phyloP scores from a whole-genome alignment of 2,888 invertebrate species.

The Diploptera punctata region DNA sequence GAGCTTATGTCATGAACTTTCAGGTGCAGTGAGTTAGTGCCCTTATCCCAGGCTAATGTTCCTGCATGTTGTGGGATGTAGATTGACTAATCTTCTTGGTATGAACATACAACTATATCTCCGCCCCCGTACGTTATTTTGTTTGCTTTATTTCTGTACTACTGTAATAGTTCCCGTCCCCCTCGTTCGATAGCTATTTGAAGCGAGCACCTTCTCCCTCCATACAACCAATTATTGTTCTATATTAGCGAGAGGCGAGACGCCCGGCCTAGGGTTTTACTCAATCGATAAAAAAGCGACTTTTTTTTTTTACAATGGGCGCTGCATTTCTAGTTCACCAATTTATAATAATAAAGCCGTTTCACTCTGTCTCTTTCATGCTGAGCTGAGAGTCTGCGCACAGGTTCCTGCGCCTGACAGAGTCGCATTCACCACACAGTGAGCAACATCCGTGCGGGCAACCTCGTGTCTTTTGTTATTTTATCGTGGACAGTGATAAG shows the following conservation, averaged over 20 bases:
- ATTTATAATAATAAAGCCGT: slow-evolving; percentile 21
- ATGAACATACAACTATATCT: slow-evolving; percentile 11
- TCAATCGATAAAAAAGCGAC: slow-evolving; percentile 10
- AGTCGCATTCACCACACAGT: not conserved
- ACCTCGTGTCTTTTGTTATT: not conserved
- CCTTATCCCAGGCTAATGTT: too few species aligned
- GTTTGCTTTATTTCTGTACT: slow-evolving; percentile 14
- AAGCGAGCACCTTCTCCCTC: slow-evolving; percentile 2
- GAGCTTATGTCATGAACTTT: too few species aligned
- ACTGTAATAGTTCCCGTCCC: not conserved
- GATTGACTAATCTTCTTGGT: slow-evolving; percentile 3
- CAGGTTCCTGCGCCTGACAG: not conserved
- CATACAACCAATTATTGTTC: slow-evolving; percentile 21
- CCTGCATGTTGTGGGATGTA: not conserved
- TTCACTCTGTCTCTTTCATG: slow-evolving; percentile 8
- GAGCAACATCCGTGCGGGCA: not conserved
- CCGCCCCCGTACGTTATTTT: slow-evolving; percentile 11
- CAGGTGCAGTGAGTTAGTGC: too few species aligned
- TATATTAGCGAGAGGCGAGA: slow-evolving; percentile 26
- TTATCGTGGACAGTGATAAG: too few species aligned
- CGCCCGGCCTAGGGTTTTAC: slow-evolving; percentile 11
- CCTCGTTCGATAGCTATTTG: slow-evolving; percentile 27
- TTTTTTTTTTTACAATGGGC: slow-evolving; percentile 1
- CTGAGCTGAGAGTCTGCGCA: slow-evolving; percentile 13
- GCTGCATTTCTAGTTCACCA: slow-evolving; percentile 17